phyloP scores from a whole-genome alignment of 2,113 vertebrate genomes.

The Clarias magur region DNA sequence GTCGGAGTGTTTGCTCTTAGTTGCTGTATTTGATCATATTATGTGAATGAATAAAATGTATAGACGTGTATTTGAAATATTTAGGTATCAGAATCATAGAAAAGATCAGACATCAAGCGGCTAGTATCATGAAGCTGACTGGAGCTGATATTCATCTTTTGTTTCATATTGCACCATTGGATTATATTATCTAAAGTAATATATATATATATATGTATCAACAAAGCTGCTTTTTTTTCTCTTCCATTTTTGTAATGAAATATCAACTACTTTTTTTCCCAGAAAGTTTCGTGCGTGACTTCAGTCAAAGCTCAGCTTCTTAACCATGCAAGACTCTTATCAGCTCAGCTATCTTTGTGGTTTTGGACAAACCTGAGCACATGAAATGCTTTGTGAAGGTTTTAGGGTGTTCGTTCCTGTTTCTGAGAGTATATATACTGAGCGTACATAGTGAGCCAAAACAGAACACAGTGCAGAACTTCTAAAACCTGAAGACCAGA shows the following conservation, averaged over 20 bases:
- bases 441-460: neutral
- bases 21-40: neutral
- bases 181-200: neutral
- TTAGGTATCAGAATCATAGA: neutral
- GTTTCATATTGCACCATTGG: neutral
- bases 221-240: neutral
- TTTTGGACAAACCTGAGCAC: neutral
- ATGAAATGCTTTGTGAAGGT: neutral
- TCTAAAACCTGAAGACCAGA: neutral
- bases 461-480: neutral
- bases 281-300: constrained; percentile 9
- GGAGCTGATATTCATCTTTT: constrained; percentile 2
- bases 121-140: neutral
- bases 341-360: constrained; percentile 1
- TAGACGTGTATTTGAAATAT: neutral
- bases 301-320: constrained; percentile 2
- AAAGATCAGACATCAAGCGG: neutral
- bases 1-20: neutral
- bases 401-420: constrained; percentile 15
- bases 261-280: neutral
- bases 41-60: neutral
- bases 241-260: neutral
- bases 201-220: neutral
- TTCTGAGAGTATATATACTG: neutral
- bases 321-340: constrained; percentile 29